phyloP scores from a whole-genome alignment of 1,140 invertebrate genomes.

The Drosophila santomea region DNA sequence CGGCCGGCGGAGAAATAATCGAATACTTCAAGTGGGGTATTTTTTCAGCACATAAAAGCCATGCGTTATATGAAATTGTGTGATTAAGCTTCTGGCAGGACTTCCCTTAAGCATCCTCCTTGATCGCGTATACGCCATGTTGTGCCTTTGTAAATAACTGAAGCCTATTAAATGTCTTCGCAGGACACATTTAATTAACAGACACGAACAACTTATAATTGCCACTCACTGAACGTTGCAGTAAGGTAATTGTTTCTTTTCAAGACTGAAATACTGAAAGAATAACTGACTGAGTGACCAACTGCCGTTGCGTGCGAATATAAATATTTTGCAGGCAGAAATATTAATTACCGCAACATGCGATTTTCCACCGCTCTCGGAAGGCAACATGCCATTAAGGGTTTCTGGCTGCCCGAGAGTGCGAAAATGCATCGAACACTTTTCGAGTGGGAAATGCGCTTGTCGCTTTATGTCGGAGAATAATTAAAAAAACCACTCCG shows the following conservation, averaged over 20 bases:
- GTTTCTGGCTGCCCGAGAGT: slow-evolving; percentile 5
- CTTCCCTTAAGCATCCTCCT: slow-evolving; percentile 21
- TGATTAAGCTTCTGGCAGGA: slow-evolving; percentile 22
- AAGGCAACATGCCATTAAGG: slow-evolving; percentile 8
- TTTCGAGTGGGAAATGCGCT: slow-evolving; percentile 19
- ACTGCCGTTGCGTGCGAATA: slow-evolving; percentile 49
- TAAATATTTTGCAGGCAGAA: slow-evolving; percentile 68
- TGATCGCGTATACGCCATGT: slow-evolving; percentile 50
- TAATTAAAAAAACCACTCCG: slow-evolving; percentile 16
- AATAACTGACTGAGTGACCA: slow-evolving; percentile 27
- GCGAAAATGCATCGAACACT: slow-evolving; percentile 15
- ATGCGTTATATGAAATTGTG: background rate
- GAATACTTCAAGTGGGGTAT: slow-evolving; percentile 19
- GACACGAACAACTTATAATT: slow-evolving; percentile 81
- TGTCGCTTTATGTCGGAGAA: slow-evolving; percentile 8
- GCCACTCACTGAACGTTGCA: slow-evolving; percentile 52
- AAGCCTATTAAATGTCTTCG: slow-evolving; percentile 79
- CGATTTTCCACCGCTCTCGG: slow-evolving; percentile 5
- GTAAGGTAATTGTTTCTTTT: slow-evolving; percentile 68
- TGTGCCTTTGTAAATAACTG: slow-evolving; percentile 70
- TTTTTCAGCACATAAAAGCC: background rate
- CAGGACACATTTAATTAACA: slow-evolving; percentile 83
- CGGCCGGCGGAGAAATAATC: slow-evolving; percentile 19
- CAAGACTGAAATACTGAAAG: slow-evolving; percentile 11
- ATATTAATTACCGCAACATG: slow-evolving; percentile 67